A percentile compares a stretch with the other conserved stretches of the same genome.
Conservation (phyloP, 2,113 vertebrate genomes). For the Odocoileus virginianus region DNA sequence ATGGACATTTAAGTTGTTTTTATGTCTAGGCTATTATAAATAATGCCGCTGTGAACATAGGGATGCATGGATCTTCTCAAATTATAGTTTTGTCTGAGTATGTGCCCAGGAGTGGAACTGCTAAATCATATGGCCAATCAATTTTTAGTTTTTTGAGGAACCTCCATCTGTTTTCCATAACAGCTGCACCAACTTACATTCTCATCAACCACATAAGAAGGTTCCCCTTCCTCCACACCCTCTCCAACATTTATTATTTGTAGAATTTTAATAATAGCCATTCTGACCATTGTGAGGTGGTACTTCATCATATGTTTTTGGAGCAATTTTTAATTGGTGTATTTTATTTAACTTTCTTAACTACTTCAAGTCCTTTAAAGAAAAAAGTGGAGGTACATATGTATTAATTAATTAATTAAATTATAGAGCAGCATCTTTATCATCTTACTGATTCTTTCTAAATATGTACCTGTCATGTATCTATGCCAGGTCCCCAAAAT, state of each 20-base stretch:
- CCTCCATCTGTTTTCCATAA: not conserved
- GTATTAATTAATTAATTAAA: not conserved
- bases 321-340: not conserved
- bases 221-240: not conserved
- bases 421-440: not conserved
- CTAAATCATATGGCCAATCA: not conserved
- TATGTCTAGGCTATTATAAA: not conserved
- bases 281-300: not conserved
- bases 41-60: not conserved
- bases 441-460: not conserved
- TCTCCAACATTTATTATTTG: not conserved
- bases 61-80: not conserved
- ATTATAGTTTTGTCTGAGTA: not conserved
- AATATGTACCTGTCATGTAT: not conserved
- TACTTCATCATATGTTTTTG: not conserved
- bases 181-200: not conserved
- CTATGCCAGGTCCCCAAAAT: not conserved
- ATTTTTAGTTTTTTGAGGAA: not conserved
- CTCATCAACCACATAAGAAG: not conserved
- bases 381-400: not conserved
- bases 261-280: not conserved
- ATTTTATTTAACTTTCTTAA: not conserved
- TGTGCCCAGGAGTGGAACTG: not conserved
- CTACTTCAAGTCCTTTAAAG: not conserved
- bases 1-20: not conserved